A percentile compares a stretch with the other conserved stretches of the same genome.
phyloP scores from a whole-genome alignment of 2,113 vertebrate species.

The Asarcornis scutulata region DNA sequence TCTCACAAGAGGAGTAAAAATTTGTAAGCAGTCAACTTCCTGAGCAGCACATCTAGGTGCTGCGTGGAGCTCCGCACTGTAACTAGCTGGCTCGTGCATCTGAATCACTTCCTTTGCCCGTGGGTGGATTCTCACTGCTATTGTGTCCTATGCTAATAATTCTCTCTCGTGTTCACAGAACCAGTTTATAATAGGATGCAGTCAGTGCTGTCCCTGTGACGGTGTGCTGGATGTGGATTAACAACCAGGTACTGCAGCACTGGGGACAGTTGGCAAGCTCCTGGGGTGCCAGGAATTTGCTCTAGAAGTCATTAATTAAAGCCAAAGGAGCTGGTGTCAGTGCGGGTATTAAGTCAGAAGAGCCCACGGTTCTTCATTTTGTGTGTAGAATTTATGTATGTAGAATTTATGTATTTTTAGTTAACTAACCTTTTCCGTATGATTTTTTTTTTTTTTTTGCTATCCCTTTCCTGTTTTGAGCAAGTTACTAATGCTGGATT shows the following conservation, averaged over 20 bases:
- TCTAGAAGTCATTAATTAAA: neutral
- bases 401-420: neutral
- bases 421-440: neutral
- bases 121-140: neutral
- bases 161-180: neutral
- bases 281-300: neutral
- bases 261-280: neutral
- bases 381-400: neutral
- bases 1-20: neutral
- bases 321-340: neutral
- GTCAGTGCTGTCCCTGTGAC: neutral
- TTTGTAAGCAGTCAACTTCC: accelerated
- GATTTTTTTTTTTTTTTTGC: neutral
- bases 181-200: accelerated
- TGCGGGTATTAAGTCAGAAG: neutral
- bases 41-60: neutral
- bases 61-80: accelerated
- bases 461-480: neutral
- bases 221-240: neutral
- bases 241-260: neutral
- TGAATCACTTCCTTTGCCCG: neutral
- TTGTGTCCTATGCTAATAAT: neutral
- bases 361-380: accelerated
- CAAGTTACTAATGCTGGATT: neutral
- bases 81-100: accelerated